Evolutionary conservation across 2,797 vertebrate species (phyloP), one percentile per base, ranked within the genome.

Genomic region (Bovichtus variegatus): DNA sequence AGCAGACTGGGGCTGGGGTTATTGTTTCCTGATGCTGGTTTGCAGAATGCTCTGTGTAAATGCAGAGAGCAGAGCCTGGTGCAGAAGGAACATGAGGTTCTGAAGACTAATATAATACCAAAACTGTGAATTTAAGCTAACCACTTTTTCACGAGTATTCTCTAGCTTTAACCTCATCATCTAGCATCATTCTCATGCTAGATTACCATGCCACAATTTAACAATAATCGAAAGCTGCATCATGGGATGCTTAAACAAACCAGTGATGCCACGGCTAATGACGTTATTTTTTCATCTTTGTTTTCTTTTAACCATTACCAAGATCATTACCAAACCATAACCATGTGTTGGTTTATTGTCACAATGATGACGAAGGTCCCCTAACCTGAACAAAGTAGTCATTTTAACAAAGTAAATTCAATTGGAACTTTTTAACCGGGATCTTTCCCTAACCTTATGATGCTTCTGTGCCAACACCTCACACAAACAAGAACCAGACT

Each of bases 1-100:
- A 58, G 21, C 51, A 34, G 41, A 62, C 69, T 64, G 61, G 46
- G 59, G 68, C 51, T 21, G 61, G 54, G 77, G 71, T 77, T 77
- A 76, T 81, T 7, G 19, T 61, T 86, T 74, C 43, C 57, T 60
- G 43, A 54, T 6, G 21, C 50, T 58, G 63, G 25, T 62, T 58
- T 69, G 46, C 43, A 72, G 51, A 9, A 5, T 54, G 43, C 25
- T 73, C 18, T 81, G 62, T 60, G 50, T 55, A 16, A 64, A 58
- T 65, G 49, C 18, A 70, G 29, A 63, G 40, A 59, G 18, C 50
- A 40, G 44, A 54, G 51, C 2, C 47, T 50, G 34, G 19, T 10
- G 57, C 6, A n/a, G 36, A 43, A 3, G 16, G 36, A 29, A 9
- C 15, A n/a, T 18, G n/a, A 21, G 11, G 4, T 50, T 53, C 10